Percentiles rank a stretch among this genome's conserved stretches.
Conservation (phyloP, 2,888 invertebrate species). For the Ypsolopha scabrella region DNA sequence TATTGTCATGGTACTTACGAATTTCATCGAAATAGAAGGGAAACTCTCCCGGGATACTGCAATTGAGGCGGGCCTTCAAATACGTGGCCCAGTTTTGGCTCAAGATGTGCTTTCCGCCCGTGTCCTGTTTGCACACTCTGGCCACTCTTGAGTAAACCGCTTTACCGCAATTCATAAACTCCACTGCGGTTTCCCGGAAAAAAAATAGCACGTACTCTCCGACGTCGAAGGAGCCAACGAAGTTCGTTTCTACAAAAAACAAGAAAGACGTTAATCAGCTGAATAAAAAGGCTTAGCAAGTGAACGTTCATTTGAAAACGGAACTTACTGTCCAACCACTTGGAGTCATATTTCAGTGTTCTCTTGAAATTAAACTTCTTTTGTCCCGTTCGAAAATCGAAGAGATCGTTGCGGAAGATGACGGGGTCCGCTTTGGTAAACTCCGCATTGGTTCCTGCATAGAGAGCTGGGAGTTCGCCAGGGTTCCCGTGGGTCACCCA, state of each 20-base stretch:
- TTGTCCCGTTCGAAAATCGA: slow-evolving; percentile 70
- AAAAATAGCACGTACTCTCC: slow-evolving; percentile 78
- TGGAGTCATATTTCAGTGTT: slow-evolving; percentile 77
- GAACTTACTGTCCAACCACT: slow-evolving; percentile 79
- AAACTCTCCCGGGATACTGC: slow-evolving; percentile 79
- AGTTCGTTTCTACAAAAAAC: slow-evolving; percentile 74
- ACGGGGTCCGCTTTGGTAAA: slow-evolving; percentile 79
- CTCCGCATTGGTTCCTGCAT: slow-evolving; percentile 80
- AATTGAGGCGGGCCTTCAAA: slow-evolving; percentile 76
- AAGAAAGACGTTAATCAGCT: neutral
- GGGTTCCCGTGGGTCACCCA: slow-evolving; percentile 79
- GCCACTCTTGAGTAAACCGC: slow-evolving; percentile 80
- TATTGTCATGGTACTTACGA: slow-evolving; percentile 54
- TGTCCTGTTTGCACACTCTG: slow-evolving; percentile 78
- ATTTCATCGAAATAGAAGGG: slow-evolving; percentile 83
- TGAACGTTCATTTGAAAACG: too few relatives aligned
- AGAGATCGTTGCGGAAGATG: slow-evolving; percentile 77
- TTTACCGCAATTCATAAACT: slow-evolving; percentile 77
- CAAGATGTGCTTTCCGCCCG: slow-evolving; percentile 74
- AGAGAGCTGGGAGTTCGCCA: slow-evolving; percentile 73
- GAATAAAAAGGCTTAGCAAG: neutral
- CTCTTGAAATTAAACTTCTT: slow-evolving; percentile 74
- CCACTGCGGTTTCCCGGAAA: slow-evolving; percentile 78
- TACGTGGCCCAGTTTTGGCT: slow-evolving; percentile 78
- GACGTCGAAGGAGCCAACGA: slow-evolving; percentile 78